These are phyloP conservation scores for Mesorhabditis belari DNA, from an alignment of 2,888 invertebrate genomes.

Conservation along the genomic window DNA sequence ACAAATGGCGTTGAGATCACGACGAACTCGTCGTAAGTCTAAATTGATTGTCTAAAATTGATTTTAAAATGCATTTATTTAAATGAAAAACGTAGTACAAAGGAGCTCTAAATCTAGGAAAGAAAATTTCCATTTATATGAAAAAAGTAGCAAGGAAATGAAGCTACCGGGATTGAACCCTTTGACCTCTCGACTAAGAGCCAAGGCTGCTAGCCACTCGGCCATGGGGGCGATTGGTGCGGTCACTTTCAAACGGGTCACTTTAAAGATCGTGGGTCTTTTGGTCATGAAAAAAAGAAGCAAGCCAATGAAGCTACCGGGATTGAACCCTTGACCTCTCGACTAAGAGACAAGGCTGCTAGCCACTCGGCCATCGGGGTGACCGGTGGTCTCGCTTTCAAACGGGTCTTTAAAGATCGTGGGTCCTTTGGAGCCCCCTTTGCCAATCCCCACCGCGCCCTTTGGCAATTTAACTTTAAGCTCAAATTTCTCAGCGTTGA, in stretches of 20 bases:
- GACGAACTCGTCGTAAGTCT: slow-evolving; percentile 39
- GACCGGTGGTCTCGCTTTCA: too few species aligned
- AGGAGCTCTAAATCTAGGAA: neutral
- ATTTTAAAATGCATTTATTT: too few species aligned
- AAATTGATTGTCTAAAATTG: too few species aligned
- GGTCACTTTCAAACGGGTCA: too few species aligned
- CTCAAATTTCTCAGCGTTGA: too few species aligned
- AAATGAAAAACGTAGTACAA: neutral
- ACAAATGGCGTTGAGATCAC: slow-evolving; percentile 43
- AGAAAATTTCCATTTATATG: neutral
- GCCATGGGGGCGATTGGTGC: too few species aligned
- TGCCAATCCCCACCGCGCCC: too few species aligned
- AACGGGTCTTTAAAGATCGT: too few species aligned
- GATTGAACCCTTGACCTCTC: neutral
- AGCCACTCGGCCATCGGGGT: neutral
- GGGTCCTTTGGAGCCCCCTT: too few species aligned
- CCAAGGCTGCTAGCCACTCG: neutral
- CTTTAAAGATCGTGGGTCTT: too few species aligned
- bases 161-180: neutral
- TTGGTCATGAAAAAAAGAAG: neutral
- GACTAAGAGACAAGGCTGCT: neutral
- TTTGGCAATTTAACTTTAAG: too few species aligned
- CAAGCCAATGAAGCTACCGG: neutral
- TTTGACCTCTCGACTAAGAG: neutral
- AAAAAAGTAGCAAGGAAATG: neutral